A percentile compares a stretch with the other conserved stretches of the same genome.
Conservation (phyloP, 2,113 vertebrate species). For the Lampris incognitus region DNA sequence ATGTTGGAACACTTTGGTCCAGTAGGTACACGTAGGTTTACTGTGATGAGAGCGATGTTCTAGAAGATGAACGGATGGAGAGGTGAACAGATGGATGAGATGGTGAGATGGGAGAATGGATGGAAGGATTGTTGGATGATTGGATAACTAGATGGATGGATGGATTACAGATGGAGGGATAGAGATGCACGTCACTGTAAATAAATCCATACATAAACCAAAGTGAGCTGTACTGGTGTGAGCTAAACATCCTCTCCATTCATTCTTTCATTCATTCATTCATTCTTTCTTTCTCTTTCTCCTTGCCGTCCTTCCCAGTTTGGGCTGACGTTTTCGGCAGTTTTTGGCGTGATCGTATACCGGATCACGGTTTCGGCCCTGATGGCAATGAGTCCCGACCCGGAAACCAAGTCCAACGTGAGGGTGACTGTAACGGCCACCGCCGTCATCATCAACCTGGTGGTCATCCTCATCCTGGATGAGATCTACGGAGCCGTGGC, state of each 20-base stretch:
- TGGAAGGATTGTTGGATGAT: too few species aligned
- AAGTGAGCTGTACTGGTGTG: too few species aligned
- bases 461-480: conserved; percentile 95
- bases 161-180: not conserved
- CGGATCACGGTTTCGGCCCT: conserved; percentile 90
- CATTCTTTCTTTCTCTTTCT: not conserved
- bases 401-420: conserved; percentile 87
- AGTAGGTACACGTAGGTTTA: too few species aligned
- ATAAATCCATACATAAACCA: too few species aligned
- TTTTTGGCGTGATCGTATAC: conserved; percentile 94
- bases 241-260: not conserved
- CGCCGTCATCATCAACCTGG: conserved; percentile 94
- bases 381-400: conserved; percentile 89
- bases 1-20: too few species aligned
- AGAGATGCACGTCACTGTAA: too few species aligned
- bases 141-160: not conserved
- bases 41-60: too few species aligned
- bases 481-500: conserved; percentile 96
- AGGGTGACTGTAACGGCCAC: conserved; percentile 93
- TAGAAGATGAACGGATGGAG: not conserved
- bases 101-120: too few species aligned
- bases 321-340: conserved; percentile 90
- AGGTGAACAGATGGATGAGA: not conserved
- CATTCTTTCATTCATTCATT: not conserved
- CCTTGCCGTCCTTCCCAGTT: conserved; percentile 78